Base-by-base conservation (phyloP, 2,113 vertebrate genomes). In the Cebidichthys violaceus region DNA sequence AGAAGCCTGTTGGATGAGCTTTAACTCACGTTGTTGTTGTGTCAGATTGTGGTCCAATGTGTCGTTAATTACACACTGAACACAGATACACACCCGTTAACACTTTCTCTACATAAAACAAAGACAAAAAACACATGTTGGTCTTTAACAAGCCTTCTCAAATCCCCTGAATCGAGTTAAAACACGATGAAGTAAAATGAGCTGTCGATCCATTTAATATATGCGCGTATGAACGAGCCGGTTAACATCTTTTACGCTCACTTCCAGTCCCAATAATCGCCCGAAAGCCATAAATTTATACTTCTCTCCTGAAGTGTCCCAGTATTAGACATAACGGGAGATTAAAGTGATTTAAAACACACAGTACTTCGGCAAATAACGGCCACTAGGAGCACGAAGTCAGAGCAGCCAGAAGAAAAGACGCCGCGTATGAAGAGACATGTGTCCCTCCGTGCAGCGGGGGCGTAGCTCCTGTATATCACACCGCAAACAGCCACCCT, bases 261-360 rank as follows among this genome's bases (percentile, higher is more conserved):
- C 11, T 11, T 18, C 68, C 35, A 29, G 1, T 22, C 70, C 54
- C 35, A 70, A 68, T 79, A 50, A 79, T 43, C 59, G 0, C 0
- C 33, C 1, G n/a, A 66, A 70, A 62, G 55, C 45, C 31, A 70
- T 75, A 57, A 78, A 78, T 82, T 82, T 27, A 84, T 61, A 9
- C 33, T 45, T 71, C 47, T 64, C 66, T 37, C 68, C 57, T 79
- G 47, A 74, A 52, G n/a, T 47, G 27, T 75, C 13, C 31, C 62
- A 74, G 17, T 66, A 29, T 70, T 62, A 80, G 50, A 82, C 69
- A 29, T 77, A 71, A 85, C 27, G 75, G 71, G 39, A 68, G 66
- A 83, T 75, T 83, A 84, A 87, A 70, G 24, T 1, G 15, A 91
- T 86, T 69, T 41, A 82, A n/a, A n/a, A n/a, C 64, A 18, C 45